phyloP scores from a whole-genome alignment of 2,888 invertebrate species.

The Ectemnius continuus region DNA sequence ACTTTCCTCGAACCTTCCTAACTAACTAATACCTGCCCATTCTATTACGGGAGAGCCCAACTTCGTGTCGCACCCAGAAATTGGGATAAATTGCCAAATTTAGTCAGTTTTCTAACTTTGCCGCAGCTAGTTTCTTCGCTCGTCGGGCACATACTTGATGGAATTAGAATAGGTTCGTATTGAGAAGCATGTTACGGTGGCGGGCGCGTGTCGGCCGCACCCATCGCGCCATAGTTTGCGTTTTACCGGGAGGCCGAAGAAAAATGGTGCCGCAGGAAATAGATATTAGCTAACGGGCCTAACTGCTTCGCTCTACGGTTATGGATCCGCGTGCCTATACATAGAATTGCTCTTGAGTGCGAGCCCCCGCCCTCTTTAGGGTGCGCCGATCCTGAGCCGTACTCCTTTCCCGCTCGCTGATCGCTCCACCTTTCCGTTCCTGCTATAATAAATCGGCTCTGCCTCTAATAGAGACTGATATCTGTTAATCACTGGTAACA shows the following conservation, averaged over 20 bases:
- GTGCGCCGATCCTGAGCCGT: conserved; percentile 54
- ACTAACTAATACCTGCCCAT: too few species aligned
- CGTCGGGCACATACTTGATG: too few species aligned
- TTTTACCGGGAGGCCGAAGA: conserved; percentile 68
- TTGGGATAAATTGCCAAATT: too few species aligned
- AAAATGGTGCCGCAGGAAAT: conserved; percentile 73
- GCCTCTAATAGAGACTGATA: too few species aligned
- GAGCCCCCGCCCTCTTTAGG: conserved; percentile 59
- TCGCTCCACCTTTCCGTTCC: not conserved
- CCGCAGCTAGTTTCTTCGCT: too few species aligned
- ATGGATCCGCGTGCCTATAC: conserved; percentile 38
- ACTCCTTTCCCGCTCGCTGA: not conserved
- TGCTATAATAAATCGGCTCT: not conserved
- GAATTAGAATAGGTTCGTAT: too few species aligned
- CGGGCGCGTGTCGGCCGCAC: conserved; percentile 60
- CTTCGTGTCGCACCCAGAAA: too few species aligned
- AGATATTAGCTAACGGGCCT: conserved; percentile 74
- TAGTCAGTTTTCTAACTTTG: too few species aligned
- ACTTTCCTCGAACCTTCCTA: too few species aligned
- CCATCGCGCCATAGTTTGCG: conserved; percentile 58
- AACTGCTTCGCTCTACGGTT: conserved; percentile 63
- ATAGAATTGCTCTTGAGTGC: conserved; percentile 43
- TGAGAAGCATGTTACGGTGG: not conserved
- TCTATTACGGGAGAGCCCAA: too few species aligned
- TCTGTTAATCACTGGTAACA: too few species aligned